Base-by-base conservation (phyloP, 2,888 invertebrate genomes). In the Luffia ferchaultella region DNA sequence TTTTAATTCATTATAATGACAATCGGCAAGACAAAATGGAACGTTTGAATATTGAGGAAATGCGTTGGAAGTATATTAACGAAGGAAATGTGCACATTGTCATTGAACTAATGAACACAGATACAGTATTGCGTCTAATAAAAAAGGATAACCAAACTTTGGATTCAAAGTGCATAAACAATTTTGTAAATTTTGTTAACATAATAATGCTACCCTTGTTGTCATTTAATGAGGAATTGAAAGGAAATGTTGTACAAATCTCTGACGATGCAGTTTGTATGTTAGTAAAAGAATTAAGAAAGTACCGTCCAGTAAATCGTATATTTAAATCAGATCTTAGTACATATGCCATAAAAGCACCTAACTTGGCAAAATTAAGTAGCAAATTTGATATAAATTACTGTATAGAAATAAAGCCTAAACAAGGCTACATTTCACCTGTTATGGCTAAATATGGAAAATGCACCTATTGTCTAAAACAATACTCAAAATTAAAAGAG, bases 401-500 rank as follows among this genome's bases (percentile, higher is more conserved):
- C 55, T 87, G 88, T 55, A 67, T 89, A 45, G 90, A 90, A 68
- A 86, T 90, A 42, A 90, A 90, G 68, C 88, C 89, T 2, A 90
- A 90, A 65, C 89, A 89, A 68, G 90, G 89, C 9, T 89, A 84
- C 65, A 64, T 85, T 53, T 63, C 83, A n/a, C 55, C 61, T 15
- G 60, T 54, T 40, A 71, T 85, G 20, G 61, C 62, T 20, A 61
- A 59, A 18, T 64, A 70, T 54, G 65, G 69, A 1, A 85, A 79
- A 60, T 88, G 88, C 60, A 85, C 86, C 60, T 87, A 78, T 60
- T 86, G 88, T 59, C 61, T 87, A 43, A 88, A 87, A 63, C 88
- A 88, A 59, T 76, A 75, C 67, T 58, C 74, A 42, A 84, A 89
- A 83, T 60, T 87, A 51, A 72, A 82, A 62, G 68, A 80, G 20